Evolutionary conservation across 2,797 vertebrate genomes (phyloP).

Genomic region (Peromyscus nudipes): DNA sequence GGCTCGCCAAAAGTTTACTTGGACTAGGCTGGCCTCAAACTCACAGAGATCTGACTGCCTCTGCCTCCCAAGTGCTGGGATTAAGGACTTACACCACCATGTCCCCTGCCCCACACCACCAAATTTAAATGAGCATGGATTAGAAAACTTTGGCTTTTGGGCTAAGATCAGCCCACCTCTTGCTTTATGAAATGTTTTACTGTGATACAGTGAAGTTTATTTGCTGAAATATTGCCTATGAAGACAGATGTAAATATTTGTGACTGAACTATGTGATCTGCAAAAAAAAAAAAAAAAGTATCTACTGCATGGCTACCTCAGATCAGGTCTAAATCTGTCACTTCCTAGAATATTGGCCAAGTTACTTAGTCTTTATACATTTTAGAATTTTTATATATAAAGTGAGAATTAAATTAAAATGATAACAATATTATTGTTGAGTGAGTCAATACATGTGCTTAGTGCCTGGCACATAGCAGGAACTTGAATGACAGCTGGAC

Average conservation of each 20-base stretch:
- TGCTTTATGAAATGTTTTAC: conserved; percentile 8
- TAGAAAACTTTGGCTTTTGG: neutral
- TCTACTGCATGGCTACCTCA: neutral
- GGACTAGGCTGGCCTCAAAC: neutral
- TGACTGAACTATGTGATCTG: neutral
- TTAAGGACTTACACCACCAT: neutral
- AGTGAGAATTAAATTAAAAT: neutral
- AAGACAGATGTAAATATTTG: neutral
- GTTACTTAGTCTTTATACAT: neutral
- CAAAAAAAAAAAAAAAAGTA: neutral
- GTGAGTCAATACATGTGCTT: neutral
- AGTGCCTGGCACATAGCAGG: neutral
- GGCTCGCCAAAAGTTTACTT: neutral
- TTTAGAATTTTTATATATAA: conserved; percentile 30
- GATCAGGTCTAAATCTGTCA: neutral
- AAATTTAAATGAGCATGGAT: neutral
- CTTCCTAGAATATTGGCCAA: neutral
- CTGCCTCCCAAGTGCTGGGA: neutral
- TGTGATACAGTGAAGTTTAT: neutral
- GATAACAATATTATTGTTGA: neutral
- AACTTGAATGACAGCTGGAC: neutral
- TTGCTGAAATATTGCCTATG: neutral
- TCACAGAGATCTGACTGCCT: neutral
- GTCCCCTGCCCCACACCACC: neutral
- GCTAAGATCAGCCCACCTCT: neutral